A percentile compares a stretch with the other conserved stretches of the same genome.
Conservation (phyloP, 2,113 vertebrate genomes). For the Pleuronectes platessa region DNA sequence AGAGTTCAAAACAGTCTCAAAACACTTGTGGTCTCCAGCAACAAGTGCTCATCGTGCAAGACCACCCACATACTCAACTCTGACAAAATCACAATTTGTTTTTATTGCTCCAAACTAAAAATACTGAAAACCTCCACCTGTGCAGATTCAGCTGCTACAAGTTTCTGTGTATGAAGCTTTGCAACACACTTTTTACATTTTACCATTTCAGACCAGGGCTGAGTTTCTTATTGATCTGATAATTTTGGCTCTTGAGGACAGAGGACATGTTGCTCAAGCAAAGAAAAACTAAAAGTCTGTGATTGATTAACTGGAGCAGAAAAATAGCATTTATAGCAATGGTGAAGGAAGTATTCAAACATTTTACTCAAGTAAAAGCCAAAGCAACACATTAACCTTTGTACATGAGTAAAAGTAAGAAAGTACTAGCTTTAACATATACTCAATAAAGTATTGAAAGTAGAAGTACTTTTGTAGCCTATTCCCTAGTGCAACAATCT, state of each 20-base stretch:
- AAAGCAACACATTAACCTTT: too few relatives aligned
- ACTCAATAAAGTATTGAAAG: too few relatives aligned
- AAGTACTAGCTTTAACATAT: too few relatives aligned
- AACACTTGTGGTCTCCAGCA: conserved; percentile 41
- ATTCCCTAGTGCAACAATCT: too few relatives aligned
- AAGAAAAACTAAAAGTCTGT: too few relatives aligned
- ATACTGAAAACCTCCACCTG: conserved; percentile 7
- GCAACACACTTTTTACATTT: neutral
- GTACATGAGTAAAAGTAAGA: too few relatives aligned
- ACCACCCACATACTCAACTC: conserved; percentile 43
- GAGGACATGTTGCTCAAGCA: neutral
- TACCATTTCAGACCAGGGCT: neutral
- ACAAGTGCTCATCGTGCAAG: conserved; percentile 31
- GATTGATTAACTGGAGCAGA: too few relatives aligned
- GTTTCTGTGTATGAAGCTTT: neutral
- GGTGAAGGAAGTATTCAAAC: too few relatives aligned
- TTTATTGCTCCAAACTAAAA: conserved; percentile 11
- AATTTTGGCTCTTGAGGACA: neutral
- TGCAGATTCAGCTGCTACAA: neutral
- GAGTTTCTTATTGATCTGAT: neutral
- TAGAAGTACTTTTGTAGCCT: too few relatives aligned
- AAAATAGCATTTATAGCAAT: too few relatives aligned
- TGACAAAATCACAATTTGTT: conserved; percentile 20
- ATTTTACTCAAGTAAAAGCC: too few relatives aligned
- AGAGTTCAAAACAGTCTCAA: conserved; percentile 31